phyloP scores from a whole-genome alignment of 2,888 invertebrate genomes.

The Troilus luridus region DNA sequence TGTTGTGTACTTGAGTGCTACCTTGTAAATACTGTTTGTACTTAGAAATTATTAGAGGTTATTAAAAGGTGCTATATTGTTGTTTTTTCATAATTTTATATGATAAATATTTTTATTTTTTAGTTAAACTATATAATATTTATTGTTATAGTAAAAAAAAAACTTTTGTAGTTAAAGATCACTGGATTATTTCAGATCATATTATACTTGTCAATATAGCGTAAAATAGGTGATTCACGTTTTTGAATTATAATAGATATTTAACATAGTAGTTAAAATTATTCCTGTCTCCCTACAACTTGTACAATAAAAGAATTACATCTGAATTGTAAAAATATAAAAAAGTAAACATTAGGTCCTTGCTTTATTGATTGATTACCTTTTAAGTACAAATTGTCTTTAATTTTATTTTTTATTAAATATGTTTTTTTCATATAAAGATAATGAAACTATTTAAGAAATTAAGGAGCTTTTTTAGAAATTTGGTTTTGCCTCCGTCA shows the following conservation, averaged over 20 bases:
- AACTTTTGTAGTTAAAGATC: not conserved
- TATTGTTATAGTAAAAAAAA: not conserved
- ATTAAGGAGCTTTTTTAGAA: too few species aligned
- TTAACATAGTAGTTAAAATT: not conserved
- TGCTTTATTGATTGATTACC: not conserved
- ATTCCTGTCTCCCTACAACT: not conserved
- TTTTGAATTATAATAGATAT: not conserved
- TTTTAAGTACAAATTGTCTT: not conserved
- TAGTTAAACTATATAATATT: slow-evolving; percentile 25
- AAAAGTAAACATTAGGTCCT: not conserved
- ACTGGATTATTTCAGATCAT: not conserved
- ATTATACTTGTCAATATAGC: not conserved
- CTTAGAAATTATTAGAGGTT: slow-evolving; percentile 8
- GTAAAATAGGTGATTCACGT: not conserved
- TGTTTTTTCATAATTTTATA: slow-evolving; percentile 29
- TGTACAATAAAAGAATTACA: not conserved
- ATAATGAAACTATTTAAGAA: too few species aligned
- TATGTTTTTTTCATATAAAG: not conserved
- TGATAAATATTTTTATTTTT: slow-evolving; percentile 38
- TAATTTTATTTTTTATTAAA: not conserved
- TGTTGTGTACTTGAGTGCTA: slow-evolving; percentile 35
- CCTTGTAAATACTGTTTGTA: slow-evolving; percentile 18
- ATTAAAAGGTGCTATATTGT: slow-evolving; percentile 37
- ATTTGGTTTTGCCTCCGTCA: too few species aligned
- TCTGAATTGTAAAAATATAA: not conserved